Evolutionary conservation across 2,113 vertebrate species (phyloP), one percentile per base, ranked within the genome.

Genomic region (Notothenia coriiceps): DNA sequence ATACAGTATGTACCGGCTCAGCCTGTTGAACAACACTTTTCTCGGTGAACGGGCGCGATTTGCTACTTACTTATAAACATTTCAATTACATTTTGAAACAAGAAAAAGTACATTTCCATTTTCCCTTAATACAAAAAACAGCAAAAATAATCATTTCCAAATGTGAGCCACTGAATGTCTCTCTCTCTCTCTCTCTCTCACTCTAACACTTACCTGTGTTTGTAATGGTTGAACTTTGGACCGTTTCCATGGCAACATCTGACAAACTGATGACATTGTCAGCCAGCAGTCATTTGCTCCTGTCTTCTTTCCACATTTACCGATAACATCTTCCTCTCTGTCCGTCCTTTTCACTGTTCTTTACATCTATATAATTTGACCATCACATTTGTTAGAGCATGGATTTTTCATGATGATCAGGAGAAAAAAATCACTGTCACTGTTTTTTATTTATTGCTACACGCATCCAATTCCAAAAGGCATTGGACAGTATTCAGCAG

Each of bases 211-310:
- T 68, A 88, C 74, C 83, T 86, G 76, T 93, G 88, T 92, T 92
- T 93, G 87, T 89, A 74, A 13, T 5, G 70, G 57, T 70, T 92
- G 92, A 92, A 92, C 93, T 91, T 92, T 91, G 88, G 85, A 86
- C 85, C 18, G 87, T 95, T 91, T 79, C 89, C 88, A 88, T 91
- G 68, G 85, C 84, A 90, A 92, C 90, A 64, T 43, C 40, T 68
- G 33, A 66, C 52, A 57, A 76, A 79, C 67, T 71, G 10, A 64
- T 40, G 62, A 84, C 47, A 12, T 46, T 22, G 33, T 78, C 59
- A 68, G 63, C 59, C 46, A 65, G 76, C n/a, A 10, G 70, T 72
- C 66, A 54, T 78, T 71, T 66, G 35, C 76, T 69, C 33, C 33
- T 61, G 35, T 69, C 50, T 46, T 67, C 43, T 43, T 15, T 54